Percentiles rank a stretch among this genome's conserved stretches.
Conservation (phyloP, 2,113 vertebrate species). For the Aspidoscelis tigris region DNA sequence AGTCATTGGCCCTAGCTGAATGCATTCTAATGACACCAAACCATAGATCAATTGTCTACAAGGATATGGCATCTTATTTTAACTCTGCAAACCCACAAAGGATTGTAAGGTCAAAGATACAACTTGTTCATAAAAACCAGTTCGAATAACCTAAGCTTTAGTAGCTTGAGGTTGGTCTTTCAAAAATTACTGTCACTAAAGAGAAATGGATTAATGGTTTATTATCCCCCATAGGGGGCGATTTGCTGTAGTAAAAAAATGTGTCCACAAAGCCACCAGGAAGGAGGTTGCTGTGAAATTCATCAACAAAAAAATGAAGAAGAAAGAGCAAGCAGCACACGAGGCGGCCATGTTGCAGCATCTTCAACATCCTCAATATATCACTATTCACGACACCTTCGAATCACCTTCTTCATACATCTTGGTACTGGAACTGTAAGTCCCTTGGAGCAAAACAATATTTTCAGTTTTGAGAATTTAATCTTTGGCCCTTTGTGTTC, state of each 20-base stretch:
- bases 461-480: background rate
- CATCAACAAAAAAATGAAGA: conserved; percentile 96
- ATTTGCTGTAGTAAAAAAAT: conserved; percentile 97
- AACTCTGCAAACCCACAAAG: conserved; percentile 44
- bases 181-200: conserved; percentile 11
- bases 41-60: conserved; percentile 42
- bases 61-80: conserved; percentile 31
- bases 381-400: conserved; percentile 89
- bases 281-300: conserved; percentile 97
- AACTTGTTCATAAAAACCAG: conserved; percentile 42
- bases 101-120: background rate
- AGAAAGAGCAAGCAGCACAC: conserved; percentile 94
- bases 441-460: conserved; percentile 16
- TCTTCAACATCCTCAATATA: conserved; percentile 90
- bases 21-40: too few relatives aligned
- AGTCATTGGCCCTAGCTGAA: too few relatives aligned
- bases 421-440: conserved; percentile 94
- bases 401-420: conserved; percentile 90
- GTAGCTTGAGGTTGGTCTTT: background rate
- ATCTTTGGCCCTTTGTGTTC: too few relatives aligned
- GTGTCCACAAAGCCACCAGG: conserved; percentile 89
- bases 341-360: conserved; percentile 91
- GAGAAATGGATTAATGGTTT: conserved; percentile 40
- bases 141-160: conserved; percentile 29
- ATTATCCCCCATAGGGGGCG: conserved; percentile 81